Conservation (phyloP, 2,797 vertebrate genomes). For the Acrossocheilus wenchowensis region DNA sequence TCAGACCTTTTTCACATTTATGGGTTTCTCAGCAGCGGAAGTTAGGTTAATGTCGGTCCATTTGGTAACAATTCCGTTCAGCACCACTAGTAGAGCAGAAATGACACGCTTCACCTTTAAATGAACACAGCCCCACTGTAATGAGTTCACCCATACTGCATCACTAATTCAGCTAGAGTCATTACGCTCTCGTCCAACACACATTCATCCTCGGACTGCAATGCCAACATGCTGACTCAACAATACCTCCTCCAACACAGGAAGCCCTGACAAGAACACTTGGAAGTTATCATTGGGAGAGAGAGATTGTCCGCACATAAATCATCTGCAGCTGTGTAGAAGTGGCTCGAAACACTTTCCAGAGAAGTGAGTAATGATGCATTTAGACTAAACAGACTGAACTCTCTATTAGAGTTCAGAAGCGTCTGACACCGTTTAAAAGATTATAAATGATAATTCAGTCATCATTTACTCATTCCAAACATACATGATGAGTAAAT, state of each 20-base stretch:
- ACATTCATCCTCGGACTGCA: neutral
- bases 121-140: conserved; percentile 43
- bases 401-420: neutral
- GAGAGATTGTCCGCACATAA: neutral
- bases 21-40: neutral
- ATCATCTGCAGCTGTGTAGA: neutral
- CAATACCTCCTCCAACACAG: conserved; percentile 24
- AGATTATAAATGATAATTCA: neutral
- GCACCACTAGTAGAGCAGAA: neutral
- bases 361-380: neutral
- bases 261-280: neutral
- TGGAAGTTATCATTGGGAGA: conserved; percentile 6
- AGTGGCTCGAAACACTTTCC: neutral
- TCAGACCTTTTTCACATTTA: neutral
- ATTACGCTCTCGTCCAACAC: conserved; percentile 14
- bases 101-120: conserved; percentile 49
- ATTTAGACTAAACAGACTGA: neutral
- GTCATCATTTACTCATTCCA: neutral
- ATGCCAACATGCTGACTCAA: conserved; percentile 37
- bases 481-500: neutral
- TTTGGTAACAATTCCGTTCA: neutral
- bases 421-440: neutral
- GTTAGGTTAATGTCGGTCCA: neutral
- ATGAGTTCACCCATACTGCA: conserved; percentile 29
- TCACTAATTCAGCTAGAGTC: conserved; percentile 50